A percentile compares a stretch with the other conserved stretches of the same genome.
These are phyloP conservation scores for Choreutis nemorana DNA, from an alignment of 2,888 invertebrate species.

Conservation along the genomic window DNA sequence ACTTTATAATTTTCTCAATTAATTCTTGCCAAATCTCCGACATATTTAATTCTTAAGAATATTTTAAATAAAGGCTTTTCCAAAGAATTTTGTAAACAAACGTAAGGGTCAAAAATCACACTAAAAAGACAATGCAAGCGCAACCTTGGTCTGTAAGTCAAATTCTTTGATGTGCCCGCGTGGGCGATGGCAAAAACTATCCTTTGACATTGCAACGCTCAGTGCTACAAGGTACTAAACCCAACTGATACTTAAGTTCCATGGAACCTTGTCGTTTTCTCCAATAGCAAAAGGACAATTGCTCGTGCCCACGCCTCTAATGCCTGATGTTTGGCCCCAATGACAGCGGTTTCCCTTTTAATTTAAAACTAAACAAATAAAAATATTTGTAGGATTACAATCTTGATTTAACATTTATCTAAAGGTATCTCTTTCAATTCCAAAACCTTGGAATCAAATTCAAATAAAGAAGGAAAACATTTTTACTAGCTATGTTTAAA, in stretches of 20 bases:
- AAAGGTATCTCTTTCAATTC: no score
- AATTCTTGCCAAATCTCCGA: no score
- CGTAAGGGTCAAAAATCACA: neutral
- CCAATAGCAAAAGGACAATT: constrained; percentile 59
- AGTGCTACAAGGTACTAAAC: constrained; percentile 32
- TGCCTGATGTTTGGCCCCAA: constrained; percentile 17
- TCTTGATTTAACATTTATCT: no score
- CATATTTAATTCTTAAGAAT: no score
- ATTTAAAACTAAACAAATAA: no score
- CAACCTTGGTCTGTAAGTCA: constrained; percentile 58
- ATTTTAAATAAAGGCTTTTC: no score
- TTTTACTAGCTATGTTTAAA: no score
- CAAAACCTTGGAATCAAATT: no score
- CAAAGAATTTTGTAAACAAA: no score
- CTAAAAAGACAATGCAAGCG: constrained; percentile 50
- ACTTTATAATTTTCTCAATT: no score
- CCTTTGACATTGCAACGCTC: constrained; percentile 51
- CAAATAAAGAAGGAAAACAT: no score
- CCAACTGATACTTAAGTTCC: constrained; percentile 9
- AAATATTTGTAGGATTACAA: no score
- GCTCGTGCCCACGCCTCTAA: constrained; percentile 47
- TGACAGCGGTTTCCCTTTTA: constrained; percentile 22
- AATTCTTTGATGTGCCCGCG: constrained; percentile 56
- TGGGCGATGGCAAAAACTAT: constrained; percentile 64
- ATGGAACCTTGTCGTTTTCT: constrained; percentile 38